Evolutionary conservation across 2,797 vertebrate species (phyloP), one percentile per base, ranked within the genome.

Genomic region (Coracias cyanogaster): DNA sequence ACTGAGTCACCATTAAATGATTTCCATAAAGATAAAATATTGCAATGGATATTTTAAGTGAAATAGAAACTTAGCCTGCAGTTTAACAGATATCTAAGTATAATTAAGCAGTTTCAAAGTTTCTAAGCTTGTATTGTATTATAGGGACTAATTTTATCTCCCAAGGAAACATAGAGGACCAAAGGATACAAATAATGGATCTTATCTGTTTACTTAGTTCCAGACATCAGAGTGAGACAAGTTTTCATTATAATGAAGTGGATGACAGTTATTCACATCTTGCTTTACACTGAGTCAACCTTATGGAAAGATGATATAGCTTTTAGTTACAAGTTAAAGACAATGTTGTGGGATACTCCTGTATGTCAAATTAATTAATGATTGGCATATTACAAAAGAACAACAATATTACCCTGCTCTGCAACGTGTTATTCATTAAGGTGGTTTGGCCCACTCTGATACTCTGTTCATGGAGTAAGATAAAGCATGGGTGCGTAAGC

Each of bases 401-500:
- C 45, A 76, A 45, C 33, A 39, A 35, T n/a, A 51, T 70, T 84
- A 55, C 19, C 15, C 15, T 77, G 13, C 60, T 80, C 7, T 62
- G 7, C 20, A 57, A 24, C 28, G 6, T 55, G 31, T 26, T 41
- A 71, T n/a, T 84, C 41, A 41, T 69, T 65, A 55, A 33, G 8
- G 6, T 17, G 86, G 14, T 65, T 82, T 61, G 31, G 18, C 46
- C 12, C 5, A n/a, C 19, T 71, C n/a, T 15, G 14, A 12, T 49
- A 19, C 12, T 43, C 41, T 10, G 9, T 62, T 86, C 9, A 13
- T 21, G 15, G 66, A 65, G 15, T 41, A 69, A 46, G 25, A 71
- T 0, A 4, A 65, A 74, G 18, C 12, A 16, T 5, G 45, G 29
- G 2, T 9, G 8, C 6, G 55, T 26, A 60, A 54, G 4, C 3